Evolutionary conservation across 2,797 vertebrate species (phyloP).

Genomic region (Heliangelus exortis): DNA sequence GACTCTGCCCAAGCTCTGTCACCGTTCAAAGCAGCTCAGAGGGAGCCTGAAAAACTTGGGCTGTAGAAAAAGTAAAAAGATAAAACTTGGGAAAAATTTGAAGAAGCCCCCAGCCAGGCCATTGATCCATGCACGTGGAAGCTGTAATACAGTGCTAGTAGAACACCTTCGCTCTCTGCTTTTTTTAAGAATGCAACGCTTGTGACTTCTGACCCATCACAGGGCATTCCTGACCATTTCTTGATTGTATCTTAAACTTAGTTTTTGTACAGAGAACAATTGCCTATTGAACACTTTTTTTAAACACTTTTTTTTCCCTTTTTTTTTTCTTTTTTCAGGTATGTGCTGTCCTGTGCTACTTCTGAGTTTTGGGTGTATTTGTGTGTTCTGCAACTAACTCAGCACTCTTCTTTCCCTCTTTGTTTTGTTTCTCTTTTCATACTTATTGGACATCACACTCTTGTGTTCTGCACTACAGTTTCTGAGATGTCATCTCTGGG

Average conservation of each 20-base stretch:
- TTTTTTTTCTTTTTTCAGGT: neutral
- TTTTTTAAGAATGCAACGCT: neutral
- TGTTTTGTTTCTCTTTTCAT: neutral
- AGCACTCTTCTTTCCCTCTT: neutral
- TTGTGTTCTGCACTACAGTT: neutral
- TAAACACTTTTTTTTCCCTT: neutral
- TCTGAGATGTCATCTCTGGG: neutral
- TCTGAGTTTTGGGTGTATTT: neutral
- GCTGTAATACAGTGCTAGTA: neutral
- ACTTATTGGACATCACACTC: neutral
- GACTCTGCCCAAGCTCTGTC: neutral
- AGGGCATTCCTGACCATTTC: neutral
- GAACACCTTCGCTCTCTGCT: neutral
- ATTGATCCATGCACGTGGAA: neutral
- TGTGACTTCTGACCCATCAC: neutral
- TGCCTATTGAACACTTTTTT: neutral
- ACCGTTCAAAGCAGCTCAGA: neutral
- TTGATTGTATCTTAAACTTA: neutral
- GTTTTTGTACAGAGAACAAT: neutral
- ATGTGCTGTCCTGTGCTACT: neutral
- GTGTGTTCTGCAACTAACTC: neutral
- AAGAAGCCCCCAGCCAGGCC: neutral
- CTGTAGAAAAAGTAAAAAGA: neutral
- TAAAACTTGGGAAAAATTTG: neutral
- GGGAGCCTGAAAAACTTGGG: neutral